A percentile compares a stretch with the other conserved stretches of the same genome.
phyloP scores from a whole-genome alignment of 2,113 vertebrate species.

The Nothobranchius kuhntae region DNA sequence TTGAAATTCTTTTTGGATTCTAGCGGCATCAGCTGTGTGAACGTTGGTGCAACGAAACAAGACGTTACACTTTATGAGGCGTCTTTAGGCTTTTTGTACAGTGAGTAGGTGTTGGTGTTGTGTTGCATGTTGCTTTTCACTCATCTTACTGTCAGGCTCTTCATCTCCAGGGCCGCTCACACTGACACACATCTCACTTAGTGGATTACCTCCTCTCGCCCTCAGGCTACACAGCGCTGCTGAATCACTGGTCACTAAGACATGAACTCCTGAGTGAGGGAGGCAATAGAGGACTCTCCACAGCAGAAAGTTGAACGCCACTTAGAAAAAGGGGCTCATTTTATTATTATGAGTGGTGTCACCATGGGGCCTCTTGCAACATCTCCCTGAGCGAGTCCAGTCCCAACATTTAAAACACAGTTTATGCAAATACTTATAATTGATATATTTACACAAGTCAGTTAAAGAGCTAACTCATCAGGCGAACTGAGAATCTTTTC shows the following conservation, averaged over 20 bases:
- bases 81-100: constrained; percentile 40
- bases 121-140: constrained; percentile 55
- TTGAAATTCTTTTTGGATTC: constrained; percentile 43
- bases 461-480: too few relatives aligned
- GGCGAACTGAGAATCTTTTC: too few relatives aligned
- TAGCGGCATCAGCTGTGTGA: constrained; percentile 7
- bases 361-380: too few relatives aligned
- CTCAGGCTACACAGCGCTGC: constrained; percentile 5
- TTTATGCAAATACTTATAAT: too few relatives aligned
- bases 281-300: constrained; percentile 3
- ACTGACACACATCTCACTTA: constrained; percentile 50
- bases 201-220: constrained; percentile 27
- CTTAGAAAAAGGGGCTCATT: too few relatives aligned
- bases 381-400: too few relatives aligned
- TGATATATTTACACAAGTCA: too few relatives aligned
- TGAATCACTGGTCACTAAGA: constrained; percentile 15
- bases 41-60: constrained; percentile 24
- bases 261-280: background rate
- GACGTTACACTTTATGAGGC: constrained; percentile 26
- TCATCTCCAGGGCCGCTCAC: constrained; percentile 39
- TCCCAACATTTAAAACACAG: too few relatives aligned
- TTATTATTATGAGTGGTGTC: too few relatives aligned
- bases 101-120: constrained; percentile 48
- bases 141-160: constrained; percentile 67
- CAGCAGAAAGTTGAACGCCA: too few relatives aligned